These are phyloP conservation scores for Nasonia oneida DNA, from an alignment of 2,888 invertebrate genomes.

Conservation along the genomic window DNA sequence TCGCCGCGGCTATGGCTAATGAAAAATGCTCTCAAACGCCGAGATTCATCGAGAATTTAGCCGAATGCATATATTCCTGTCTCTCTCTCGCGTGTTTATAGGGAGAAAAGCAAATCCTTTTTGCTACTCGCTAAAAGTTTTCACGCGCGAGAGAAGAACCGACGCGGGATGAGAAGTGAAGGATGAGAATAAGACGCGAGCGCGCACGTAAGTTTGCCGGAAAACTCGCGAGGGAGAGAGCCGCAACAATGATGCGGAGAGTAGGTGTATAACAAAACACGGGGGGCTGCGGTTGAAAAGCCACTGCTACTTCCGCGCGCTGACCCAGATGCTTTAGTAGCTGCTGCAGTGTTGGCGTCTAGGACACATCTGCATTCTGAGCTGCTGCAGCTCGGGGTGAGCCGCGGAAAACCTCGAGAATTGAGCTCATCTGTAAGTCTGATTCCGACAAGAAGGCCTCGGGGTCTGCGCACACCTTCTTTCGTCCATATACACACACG, in stretches of 20 bases:
- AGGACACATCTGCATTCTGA: conserved; percentile 28
- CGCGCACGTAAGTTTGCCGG: not conserved
- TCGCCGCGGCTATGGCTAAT: not conserved
- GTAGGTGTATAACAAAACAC: conserved; percentile 17
- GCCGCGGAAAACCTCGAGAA: conserved; percentile 41
- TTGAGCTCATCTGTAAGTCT: conserved; percentile 53
- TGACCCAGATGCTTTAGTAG: conserved; percentile 48
- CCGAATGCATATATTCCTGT: not conserved
- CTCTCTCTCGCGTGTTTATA: not conserved
- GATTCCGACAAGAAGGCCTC: conserved; percentile 44
- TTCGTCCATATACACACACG: not conserved
- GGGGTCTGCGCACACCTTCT: not conserved
- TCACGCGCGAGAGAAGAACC: not conserved
- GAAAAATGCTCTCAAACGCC: not conserved
- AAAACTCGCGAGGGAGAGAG: not conserved
- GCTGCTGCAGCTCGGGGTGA: conserved; percentile 26
- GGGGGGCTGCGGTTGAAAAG: conserved; percentile 43
- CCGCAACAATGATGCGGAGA: conserved; percentile 24
- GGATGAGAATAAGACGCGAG: conserved; percentile 13
- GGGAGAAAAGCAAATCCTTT: not conserved
- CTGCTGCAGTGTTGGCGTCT: not conserved
- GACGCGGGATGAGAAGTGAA: not conserved
- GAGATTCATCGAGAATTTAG: not conserved
- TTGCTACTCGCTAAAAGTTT: not conserved
- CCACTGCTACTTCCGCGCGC: conserved; percentile 35